phyloP scores from a whole-genome alignment of 2,888 invertebrate genomes.

The Sacculina carcini region DNA sequence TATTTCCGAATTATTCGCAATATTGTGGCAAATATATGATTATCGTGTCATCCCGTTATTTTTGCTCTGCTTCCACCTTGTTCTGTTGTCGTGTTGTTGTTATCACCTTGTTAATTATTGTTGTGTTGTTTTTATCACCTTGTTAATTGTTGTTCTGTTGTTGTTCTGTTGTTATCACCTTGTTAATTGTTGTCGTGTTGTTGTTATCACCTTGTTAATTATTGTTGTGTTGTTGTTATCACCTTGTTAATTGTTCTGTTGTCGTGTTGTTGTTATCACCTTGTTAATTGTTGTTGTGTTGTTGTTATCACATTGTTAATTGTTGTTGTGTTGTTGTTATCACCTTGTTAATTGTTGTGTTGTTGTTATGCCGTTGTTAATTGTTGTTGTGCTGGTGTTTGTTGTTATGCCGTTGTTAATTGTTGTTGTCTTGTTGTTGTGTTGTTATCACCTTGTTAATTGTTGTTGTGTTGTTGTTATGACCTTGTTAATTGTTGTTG shows the following conservation, averaged over 20 bases:
- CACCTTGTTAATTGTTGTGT: background rate
- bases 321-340: constrained; percentile 5
- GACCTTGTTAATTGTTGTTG: too few relatives aligned
- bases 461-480: too few relatives aligned
- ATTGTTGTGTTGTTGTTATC: background rate
- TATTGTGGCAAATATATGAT: too few relatives aligned
- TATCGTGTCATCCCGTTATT: background rate
- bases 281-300: too few relatives aligned
- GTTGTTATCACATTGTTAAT: background rate
- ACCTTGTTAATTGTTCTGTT: background rate
- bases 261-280: constrained; percentile 1
- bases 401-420: too few relatives aligned
- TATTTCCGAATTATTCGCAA: too few relatives aligned
- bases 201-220: too few relatives aligned
- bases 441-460: too few relatives aligned
- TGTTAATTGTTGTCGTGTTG: constrained; percentile 4
- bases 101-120: background rate
- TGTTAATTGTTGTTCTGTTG: background rate
- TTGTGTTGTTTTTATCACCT: background rate
- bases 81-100: background rate
- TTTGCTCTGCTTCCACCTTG: background rate
- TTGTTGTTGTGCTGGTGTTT: too few relatives aligned
- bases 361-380: too few relatives aligned
- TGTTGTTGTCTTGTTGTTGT: too few relatives aligned
- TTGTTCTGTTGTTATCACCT: background rate